phyloP scores from a whole-genome alignment of 2,797 vertebrate genomes.

The Sebastes nivosus region DNA sequence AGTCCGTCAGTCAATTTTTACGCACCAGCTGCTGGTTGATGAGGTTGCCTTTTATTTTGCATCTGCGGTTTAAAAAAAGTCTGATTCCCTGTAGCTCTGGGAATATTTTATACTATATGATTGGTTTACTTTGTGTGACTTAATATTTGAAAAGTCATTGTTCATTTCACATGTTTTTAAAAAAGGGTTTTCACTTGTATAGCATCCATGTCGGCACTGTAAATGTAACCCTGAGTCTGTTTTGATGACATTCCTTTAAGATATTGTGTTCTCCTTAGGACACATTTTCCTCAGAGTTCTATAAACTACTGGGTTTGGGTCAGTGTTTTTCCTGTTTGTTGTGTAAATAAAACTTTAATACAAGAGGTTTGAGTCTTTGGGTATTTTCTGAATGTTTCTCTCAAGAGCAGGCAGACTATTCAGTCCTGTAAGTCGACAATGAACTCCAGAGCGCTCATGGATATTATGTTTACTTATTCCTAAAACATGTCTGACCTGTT shows the following conservation, averaged over 20 bases:
- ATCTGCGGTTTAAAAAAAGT: not conserved
- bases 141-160: not conserved
- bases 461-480: not conserved
- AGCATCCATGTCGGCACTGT: slow-evolving; percentile 18
- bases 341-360: slow-evolving; percentile 71
- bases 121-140: slow-evolving; percentile 11
- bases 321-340: slow-evolving; percentile 22
- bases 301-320: slow-evolving; percentile 14
- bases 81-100: not conserved
- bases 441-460: not conserved
- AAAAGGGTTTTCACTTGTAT: slow-evolving; percentile 12
- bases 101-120: not conserved
- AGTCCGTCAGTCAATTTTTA: not conserved
- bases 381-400: not conserved
- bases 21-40: not conserved
- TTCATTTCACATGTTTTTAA: not conserved
- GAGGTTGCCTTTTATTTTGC: slow-evolving; percentile 1
- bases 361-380: not conserved
- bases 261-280: not conserved
- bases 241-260: slow-evolving; percentile 53
- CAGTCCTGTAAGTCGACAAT: not conserved
- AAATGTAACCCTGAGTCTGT: slow-evolving; percentile 34
- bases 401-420: not conserved
- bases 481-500: not conserved
- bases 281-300: slow-evolving; percentile 13